Evolutionary conservation across 2,888 invertebrate species (phyloP).

Genomic region (Volucella inflata): DNA sequence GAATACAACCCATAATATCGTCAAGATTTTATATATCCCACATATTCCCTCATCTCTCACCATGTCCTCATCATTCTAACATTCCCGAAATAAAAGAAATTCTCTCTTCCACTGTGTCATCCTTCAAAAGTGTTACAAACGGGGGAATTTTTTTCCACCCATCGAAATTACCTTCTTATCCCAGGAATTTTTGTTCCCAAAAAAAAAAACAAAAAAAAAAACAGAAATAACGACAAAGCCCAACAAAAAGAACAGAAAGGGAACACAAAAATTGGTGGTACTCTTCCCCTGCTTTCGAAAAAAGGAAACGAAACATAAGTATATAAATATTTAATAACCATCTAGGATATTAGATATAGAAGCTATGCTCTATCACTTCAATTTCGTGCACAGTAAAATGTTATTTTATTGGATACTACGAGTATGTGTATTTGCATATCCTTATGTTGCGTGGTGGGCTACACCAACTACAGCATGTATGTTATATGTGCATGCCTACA

Average conservation of each 20-base stretch:
- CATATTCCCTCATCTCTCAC: constrained; percentile 19
- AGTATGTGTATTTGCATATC: constrained; percentile 68
- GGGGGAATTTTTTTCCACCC: constrained; percentile 36
- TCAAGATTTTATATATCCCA: not conserved
- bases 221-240: not conserved
- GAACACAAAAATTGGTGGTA: not conserved
- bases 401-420: constrained; percentile 66
- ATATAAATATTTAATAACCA: constrained; percentile 75
- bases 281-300: constrained; percentile 2
- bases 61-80: constrained; percentile 31
- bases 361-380: constrained; percentile 50
- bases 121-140: constrained; percentile 70
- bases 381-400: constrained; percentile 70
- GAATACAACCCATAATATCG: not conserved
- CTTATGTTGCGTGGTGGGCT: constrained; percentile 34
- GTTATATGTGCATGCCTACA: constrained; percentile 30
- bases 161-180: constrained; percentile 63
- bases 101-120: constrained; percentile 46
- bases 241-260: not conserved
- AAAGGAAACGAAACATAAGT: constrained; percentile 60
- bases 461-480: no score
- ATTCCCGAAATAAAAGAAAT: constrained; percentile 55
- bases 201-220: not conserved
- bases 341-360: constrained; percentile 59
- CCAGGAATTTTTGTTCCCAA: constrained; percentile 26